Percentiles rank a stretch among this genome's conserved stretches.
phyloP scores from a whole-genome alignment of 2,113 vertebrate genomes.

The Nerophis ophidion region DNA sequence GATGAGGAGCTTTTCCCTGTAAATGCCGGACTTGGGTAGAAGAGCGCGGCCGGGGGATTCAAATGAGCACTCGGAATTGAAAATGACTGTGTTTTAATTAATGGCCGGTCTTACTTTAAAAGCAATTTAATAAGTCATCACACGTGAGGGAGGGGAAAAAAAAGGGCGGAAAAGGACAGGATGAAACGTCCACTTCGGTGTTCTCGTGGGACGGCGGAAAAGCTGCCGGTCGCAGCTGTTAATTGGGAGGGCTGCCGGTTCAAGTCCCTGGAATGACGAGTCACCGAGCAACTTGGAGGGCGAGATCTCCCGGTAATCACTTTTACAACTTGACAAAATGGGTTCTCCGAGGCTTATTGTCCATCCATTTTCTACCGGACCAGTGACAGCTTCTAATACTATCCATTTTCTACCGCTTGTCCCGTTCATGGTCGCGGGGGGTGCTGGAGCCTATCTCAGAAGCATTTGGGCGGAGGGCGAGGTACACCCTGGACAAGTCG shows the following conservation, averaged over 20 bases:
- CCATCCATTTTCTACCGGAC: background rate
- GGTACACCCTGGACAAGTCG: too few relatives aligned
- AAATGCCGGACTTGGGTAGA: conserved; percentile 47
- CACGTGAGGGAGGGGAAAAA: too few relatives aligned
- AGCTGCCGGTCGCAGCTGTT: conserved; percentile 39
- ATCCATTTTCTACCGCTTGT: background rate
- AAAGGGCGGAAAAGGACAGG: conserved; percentile 36
- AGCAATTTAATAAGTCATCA: conserved; percentile 73
- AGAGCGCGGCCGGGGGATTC: conserved; percentile 57
- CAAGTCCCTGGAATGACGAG: conserved; percentile 51
- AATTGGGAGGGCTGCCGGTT: conserved; percentile 67
- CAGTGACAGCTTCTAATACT: too few relatives aligned
- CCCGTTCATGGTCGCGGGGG: too few relatives aligned
- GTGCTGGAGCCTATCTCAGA: too few relatives aligned
- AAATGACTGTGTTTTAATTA: conserved; percentile 74
- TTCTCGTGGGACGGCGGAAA: conserved; percentile 38
- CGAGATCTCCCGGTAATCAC: background rate
- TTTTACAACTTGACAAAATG: conserved; percentile 1
- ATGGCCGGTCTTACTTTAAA: conserved; percentile 74
- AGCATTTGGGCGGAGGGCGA: background rate
- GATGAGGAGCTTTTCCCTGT: conserved; percentile 51
- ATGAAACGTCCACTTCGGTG: conserved; percentile 34
- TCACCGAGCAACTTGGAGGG: conserved; percentile 12
- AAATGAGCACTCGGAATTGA: conserved; percentile 65
- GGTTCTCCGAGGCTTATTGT: background rate